These are phyloP conservation scores for Phaethon lepturus DNA, from an alignment of 2,113 vertebrate species.

Conservation along the genomic window DNA sequence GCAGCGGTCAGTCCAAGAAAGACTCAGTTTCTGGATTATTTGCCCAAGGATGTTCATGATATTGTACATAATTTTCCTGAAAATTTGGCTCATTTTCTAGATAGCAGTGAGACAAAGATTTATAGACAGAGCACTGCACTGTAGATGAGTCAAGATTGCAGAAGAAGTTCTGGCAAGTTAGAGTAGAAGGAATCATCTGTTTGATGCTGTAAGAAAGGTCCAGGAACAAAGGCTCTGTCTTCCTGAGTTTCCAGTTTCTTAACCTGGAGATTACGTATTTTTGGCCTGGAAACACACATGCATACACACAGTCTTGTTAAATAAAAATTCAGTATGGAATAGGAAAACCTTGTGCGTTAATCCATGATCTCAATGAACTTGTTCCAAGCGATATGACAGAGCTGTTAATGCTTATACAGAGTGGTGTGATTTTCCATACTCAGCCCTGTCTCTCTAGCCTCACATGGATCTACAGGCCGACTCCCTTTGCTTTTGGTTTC, in stretches of 20 bases:
- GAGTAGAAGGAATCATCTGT: neutral
- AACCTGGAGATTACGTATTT: neutral
- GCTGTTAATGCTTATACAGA: neutral
- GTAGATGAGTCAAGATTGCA: neutral
- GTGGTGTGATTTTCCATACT: neutral
- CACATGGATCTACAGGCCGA: neutral
- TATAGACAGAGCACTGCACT: neutral
- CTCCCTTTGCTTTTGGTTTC: neutral
- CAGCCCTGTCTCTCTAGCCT: neutral
- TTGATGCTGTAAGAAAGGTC: neutral
- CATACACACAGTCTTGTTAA: neutral
- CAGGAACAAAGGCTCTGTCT: neutral
- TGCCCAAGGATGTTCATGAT: neutral
- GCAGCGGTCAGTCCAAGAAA: neutral
- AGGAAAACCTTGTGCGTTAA: conserved; percentile 3
- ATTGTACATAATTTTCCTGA: neutral
- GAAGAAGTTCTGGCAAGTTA: neutral
- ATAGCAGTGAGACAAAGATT: neutral
- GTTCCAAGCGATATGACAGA: neutral
- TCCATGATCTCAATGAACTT: neutral
- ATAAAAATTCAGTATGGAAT: neutral
- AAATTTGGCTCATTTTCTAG: neutral
- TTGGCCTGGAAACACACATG: neutral
- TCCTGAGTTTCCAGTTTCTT: neutral
- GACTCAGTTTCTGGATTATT: neutral